Evolutionary conservation across 2,797 vertebrate species (phyloP).

Genomic region (Nannoperca obscura): DNA sequence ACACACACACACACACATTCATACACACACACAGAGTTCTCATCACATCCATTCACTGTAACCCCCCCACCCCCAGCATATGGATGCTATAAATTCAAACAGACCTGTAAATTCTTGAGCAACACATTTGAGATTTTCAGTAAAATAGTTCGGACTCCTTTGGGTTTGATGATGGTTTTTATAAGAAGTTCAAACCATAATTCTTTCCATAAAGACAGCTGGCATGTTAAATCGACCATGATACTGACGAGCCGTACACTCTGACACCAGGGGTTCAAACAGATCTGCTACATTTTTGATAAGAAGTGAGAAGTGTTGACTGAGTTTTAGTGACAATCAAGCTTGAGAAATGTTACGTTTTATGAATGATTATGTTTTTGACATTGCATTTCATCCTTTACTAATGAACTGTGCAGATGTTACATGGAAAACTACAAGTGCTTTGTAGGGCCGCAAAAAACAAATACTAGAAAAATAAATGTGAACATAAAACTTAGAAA

Average conservation of each 20-base stretch:
- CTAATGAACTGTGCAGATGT: background rate
- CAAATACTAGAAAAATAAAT: constrained; percentile 15
- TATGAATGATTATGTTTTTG: constrained; percentile 17
- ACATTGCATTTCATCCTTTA: constrained; percentile 7
- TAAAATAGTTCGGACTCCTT: constrained; percentile 47
- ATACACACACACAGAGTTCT: constrained; percentile 20
- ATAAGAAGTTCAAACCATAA: constrained; percentile 53
- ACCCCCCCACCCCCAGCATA: constrained; percentile 51
- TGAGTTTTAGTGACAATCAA: background rate
- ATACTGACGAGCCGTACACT: constrained; percentile 39
- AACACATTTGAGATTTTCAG: constrained; percentile 53
- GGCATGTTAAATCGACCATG: constrained; percentile 53
- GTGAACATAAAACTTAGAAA: background rate
- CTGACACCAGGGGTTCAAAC: constrained; percentile 15
- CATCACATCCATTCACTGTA: constrained; percentile 50
- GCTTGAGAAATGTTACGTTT: constrained; percentile 24
- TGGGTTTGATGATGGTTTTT: constrained; percentile 57
- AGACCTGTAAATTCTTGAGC: constrained; percentile 69
- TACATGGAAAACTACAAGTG: background rate
- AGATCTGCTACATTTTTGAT: constrained; percentile 33
- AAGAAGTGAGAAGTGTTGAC: background rate
- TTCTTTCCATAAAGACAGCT: constrained; percentile 59
- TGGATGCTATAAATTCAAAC: constrained; percentile 75
- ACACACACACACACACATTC: constrained; percentile 17
- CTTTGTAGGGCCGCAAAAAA: constrained; percentile 4